These are phyloP conservation scores for Glossophaga mutica DNA, from an alignment of 2,797 vertebrate genomes.

Conservation along the genomic window DNA sequence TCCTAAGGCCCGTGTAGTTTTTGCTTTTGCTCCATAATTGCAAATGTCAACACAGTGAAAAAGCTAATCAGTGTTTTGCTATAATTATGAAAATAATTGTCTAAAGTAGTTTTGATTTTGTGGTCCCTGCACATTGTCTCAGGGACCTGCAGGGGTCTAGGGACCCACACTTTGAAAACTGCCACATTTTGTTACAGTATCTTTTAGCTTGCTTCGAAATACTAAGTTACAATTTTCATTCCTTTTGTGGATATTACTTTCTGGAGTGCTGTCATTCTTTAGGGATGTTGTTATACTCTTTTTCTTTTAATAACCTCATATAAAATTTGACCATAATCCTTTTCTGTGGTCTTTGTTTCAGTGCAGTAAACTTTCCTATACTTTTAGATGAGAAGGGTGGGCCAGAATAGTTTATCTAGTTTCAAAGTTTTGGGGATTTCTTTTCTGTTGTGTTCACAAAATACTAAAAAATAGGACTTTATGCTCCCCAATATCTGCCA, in stretches of 20 bases:
- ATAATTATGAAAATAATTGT: conserved; percentile 13
- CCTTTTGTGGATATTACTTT: neutral
- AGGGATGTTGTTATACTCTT: neutral
- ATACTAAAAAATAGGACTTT: neutral
- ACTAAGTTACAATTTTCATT: conserved; percentile 30
- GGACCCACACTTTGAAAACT: neutral
- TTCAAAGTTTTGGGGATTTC: conserved; percentile 8
- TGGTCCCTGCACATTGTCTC: neutral
- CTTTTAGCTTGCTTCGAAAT: conserved; percentile 26
- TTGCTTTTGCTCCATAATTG: neutral
- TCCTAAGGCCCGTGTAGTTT: neutral
- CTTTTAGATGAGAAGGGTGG: neutral
- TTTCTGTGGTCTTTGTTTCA: conserved; percentile 25
- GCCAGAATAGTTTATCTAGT: neutral
- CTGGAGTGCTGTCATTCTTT: neutral
- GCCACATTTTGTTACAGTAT: neutral
- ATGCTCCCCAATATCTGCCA: neutral
- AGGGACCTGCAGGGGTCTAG: neutral
- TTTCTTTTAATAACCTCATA: neutral
- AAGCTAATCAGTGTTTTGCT: neutral
- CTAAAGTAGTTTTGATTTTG: neutral
- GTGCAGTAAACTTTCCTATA: neutral
- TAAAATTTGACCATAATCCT: neutral
- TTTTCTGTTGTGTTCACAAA: conserved; percentile 33
- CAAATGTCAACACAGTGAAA: conserved; percentile 5